A percentile compares a stretch with the other conserved stretches of the same genome.
Conservation (phyloP, 1,140 invertebrate species). For the Sitodiplosis mosellana region DNA sequence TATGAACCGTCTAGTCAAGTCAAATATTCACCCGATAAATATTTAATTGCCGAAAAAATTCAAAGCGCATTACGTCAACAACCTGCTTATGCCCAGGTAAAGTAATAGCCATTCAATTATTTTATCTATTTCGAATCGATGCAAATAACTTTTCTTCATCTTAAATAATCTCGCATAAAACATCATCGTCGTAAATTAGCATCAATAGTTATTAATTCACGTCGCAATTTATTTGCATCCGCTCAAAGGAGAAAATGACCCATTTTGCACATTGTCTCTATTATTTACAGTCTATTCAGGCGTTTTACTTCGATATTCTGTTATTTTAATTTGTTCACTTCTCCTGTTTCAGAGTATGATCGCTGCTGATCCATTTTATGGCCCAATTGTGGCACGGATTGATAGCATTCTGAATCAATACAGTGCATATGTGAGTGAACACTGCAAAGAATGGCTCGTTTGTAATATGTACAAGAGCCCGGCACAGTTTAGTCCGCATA, state of each 20-base stretch:
- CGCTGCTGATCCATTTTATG: constrained; percentile 48
- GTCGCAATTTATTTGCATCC: background rate
- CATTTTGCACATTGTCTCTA: background rate
- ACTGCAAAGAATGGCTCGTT: constrained; percentile 53
- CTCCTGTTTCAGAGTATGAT: background rate
- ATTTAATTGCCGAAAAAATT: too few species aligned
- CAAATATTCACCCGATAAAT: too few species aligned
- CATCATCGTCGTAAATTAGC: too few species aligned
- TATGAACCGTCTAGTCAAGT: too few species aligned
- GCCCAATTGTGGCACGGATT: constrained; percentile 50
- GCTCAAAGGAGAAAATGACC: background rate
- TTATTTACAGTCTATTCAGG: background rate
- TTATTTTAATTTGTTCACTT: background rate
- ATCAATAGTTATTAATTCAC: too few species aligned
- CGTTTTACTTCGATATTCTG: background rate
- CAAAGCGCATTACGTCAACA: too few species aligned
- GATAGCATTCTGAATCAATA: constrained; percentile 52
- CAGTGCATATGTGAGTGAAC: constrained; percentile 36
- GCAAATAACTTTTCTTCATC: too few species aligned
- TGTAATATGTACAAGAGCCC: constrained; percentile 71
- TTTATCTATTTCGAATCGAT: too few species aligned
- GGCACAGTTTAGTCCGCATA: constrained; percentile 53
- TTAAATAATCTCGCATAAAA: too few species aligned
- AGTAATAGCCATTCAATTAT: too few species aligned
- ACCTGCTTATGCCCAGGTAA: too few species aligned